Percentiles rank a stretch among this genome's conserved stretches.
Conservation (phyloP, 2,797 vertebrate species). For the Fringilla coelebs region DNA sequence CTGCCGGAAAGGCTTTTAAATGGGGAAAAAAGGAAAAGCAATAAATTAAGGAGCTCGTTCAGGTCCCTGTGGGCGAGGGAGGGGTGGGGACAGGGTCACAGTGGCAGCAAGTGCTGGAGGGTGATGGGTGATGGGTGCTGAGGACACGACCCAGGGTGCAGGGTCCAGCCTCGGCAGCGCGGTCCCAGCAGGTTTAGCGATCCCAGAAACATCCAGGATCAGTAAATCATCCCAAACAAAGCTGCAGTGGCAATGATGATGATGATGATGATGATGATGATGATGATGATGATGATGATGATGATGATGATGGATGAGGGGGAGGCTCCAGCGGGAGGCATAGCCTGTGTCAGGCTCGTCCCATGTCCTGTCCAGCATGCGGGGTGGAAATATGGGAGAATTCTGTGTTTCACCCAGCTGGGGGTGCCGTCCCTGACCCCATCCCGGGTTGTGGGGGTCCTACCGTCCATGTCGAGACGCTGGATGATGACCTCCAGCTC, state of each 20-base stretch:
- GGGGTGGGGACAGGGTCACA: background rate
- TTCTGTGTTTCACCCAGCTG: accelerated
- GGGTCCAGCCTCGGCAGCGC: background rate
- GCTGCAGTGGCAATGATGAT: background rate
- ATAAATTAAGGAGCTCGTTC: background rate
- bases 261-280: too few relatives aligned
- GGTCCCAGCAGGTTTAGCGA: accelerated
- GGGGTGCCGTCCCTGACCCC: background rate
- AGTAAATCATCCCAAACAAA: background rate
- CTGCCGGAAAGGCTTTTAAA: conserved; percentile 21
- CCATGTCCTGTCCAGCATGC: accelerated
- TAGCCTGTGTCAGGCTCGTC: background rate
- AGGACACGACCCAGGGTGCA: background rate
- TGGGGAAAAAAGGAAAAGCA: background rate
- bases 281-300: background rate
- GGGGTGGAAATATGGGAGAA: accelerated
- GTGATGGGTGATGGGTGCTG: background rate
- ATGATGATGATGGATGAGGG: background rate
- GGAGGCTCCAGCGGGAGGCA: background rate
- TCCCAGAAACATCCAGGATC: background rate
- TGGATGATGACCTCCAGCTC: conserved; percentile 97
- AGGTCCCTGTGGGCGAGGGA: background rate
- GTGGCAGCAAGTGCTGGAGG: background rate
- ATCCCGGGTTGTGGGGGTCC: background rate
- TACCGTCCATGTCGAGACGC: conserved; percentile 96